Conservation (phyloP, 2,888 invertebrate genomes). For the Phyllotreta striolata region DNA sequence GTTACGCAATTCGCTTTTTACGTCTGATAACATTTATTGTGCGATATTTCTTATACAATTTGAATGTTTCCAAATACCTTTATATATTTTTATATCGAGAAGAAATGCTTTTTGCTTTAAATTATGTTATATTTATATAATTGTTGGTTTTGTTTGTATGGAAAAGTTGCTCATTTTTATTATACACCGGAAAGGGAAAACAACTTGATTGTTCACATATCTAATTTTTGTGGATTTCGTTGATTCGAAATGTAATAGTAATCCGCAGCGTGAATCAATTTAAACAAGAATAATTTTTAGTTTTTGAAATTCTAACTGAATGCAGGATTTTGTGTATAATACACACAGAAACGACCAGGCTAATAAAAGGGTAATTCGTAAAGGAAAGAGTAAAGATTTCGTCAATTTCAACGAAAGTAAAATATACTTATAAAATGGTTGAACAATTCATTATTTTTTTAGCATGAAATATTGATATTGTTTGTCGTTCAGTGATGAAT, state of each 20-base stretch:
- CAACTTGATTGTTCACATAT: background rate
- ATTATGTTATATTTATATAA: conserved; percentile 20
- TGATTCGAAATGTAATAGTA: too few species aligned
- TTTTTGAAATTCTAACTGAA: too few species aligned
- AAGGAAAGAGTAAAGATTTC: too few species aligned
- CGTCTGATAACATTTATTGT: conserved; percentile 34
- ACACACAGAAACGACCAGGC: background rate
- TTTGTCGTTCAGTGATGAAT: background rate
- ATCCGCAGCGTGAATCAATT: too few species aligned
- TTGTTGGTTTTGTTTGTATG: conserved; percentile 19
- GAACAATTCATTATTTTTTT: conserved; percentile 6
- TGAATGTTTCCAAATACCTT: conserved; percentile 32
- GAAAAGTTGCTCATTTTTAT: conserved; percentile 33
- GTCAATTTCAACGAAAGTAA: conserved; percentile 8
- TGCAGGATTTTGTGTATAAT: conserved; percentile 1
- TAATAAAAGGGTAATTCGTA: too few species aligned
- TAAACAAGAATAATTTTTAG: too few species aligned
- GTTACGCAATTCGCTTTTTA: conserved; percentile 43
- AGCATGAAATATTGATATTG: conserved; percentile 7
- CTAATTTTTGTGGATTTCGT: conserved; percentile 7
- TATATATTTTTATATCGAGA: conserved; percentile 34
- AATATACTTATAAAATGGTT: conserved; percentile 23
- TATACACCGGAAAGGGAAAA: background rate
- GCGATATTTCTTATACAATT: conserved; percentile 33
- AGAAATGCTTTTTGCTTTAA: conserved; percentile 30